Conservation (phyloP, 1,140 invertebrate genomes). For the Zaprionus taronus region DNA sequence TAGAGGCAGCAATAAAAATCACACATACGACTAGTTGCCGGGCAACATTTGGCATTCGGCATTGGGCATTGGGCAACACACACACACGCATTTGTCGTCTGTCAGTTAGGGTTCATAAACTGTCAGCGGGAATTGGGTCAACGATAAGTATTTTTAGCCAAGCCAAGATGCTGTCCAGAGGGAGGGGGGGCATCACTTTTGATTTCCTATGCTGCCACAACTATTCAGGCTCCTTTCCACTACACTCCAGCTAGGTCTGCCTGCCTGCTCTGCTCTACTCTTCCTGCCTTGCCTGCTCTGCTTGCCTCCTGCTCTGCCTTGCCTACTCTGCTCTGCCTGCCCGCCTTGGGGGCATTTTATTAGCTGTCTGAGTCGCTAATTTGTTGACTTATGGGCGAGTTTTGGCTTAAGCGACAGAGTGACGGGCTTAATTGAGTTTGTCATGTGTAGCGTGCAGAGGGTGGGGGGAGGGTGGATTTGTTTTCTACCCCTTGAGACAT, state of each 20-base stretch:
- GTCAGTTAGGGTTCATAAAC: conserved; percentile 47
- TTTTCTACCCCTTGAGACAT: not conserved
- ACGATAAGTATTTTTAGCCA: conserved; percentile 71
- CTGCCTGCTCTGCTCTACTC: not conserved
- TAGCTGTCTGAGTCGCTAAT: conserved; percentile 41
- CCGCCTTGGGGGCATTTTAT: conserved; percentile 27
- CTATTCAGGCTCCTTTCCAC: not conserved
- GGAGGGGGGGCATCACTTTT: not conserved
- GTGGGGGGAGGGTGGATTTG: not conserved
- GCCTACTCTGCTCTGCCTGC: not conserved
- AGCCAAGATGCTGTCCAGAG: not conserved
- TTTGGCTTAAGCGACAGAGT: not conserved
- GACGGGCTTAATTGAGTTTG: conserved; percentile 15
- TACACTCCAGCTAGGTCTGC: too few relatives aligned
- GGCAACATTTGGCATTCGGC: conserved; percentile 24
- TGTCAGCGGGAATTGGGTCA: conserved; percentile 78
- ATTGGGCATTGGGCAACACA: not conserved
- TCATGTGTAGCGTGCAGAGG: not conserved
- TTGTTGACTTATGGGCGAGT: conserved; percentile 21
- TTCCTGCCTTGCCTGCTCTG: not conserved
- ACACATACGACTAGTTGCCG: conserved; percentile 59
- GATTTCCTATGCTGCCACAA: conserved; percentile 4
- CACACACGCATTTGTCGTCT: conserved; percentile 65
- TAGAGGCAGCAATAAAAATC: conserved; percentile 60
- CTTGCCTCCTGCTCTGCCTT: not conserved